Percentiles rank a stretch among this genome's conserved stretches.
Evolutionary conservation across 2,113 vertebrate genomes (phyloP).

Genomic region (Platysteira castanea): DNA sequence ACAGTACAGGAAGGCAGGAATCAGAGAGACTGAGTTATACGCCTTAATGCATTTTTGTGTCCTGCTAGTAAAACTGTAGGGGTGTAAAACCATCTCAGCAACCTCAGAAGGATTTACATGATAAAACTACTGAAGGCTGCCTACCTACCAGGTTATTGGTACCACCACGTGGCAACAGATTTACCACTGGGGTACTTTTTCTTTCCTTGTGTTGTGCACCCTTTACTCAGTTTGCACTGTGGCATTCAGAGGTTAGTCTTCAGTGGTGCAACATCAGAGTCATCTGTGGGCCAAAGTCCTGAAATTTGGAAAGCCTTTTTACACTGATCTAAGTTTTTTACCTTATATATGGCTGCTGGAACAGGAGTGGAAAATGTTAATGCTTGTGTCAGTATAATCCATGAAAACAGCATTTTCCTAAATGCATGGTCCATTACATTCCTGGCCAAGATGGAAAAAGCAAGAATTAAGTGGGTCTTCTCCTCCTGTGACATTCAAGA

Average conservation of each 20-base stretch:
- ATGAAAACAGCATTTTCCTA: background rate
- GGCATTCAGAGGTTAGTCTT: background rate
- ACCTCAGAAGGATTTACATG: background rate
- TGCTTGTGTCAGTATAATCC: background rate
- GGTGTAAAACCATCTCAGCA: background rate
- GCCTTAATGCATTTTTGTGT: background rate
- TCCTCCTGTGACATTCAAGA: background rate
- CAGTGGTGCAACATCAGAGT: background rate
- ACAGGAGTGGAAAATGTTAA: background rate
- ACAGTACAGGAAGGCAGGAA: background rate
- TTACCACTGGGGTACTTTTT: background rate
- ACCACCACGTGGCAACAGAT: background rate
- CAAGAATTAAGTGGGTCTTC: background rate
- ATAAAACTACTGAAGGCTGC: background rate
- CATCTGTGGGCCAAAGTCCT: background rate
- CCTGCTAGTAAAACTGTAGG: background rate
- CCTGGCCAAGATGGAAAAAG: background rate
- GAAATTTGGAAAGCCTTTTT: background rate
- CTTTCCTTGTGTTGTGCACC: background rate
- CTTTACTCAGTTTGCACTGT: background rate
- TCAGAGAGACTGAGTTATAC: background rate
- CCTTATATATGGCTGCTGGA: background rate
- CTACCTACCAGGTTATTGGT: background rate
- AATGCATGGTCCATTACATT: background rate
- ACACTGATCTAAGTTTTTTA: background rate